Evolutionary conservation across 2,113 vertebrate genomes (phyloP), one percentile per base, ranked within the genome.

Genomic region (Castor canadensis): DNA sequence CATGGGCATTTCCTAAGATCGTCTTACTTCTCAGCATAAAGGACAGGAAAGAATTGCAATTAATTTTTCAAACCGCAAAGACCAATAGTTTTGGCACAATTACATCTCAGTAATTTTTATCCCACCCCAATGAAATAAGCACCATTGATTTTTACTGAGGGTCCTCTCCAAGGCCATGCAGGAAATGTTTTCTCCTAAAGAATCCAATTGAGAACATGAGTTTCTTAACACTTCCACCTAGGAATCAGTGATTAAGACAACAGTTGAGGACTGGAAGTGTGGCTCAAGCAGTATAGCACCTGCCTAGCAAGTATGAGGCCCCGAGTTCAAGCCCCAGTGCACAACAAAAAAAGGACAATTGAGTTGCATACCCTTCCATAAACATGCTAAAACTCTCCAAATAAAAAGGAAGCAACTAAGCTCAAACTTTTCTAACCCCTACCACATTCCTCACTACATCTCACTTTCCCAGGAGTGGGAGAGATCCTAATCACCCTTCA

Each of bases 1-100:
- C 98, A 90, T 98, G 98, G 88, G 98, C 93, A 35, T 98, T 98
- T 98, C 99, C 99, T 98, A 99, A 98, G 96, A 99, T 98, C 73
- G 98, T 99, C 95, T 99, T 99, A 93, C 99, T 99, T 98, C 99
- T 99, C 98, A 64, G 97, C 82, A 96, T 1, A 97, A 95, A 95
- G 84, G 69, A 98, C 62, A 98, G 87, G 98, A 98, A 98, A 87
- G 60, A 93, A 80, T 9, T 8, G 82, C 84, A 98, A 95, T 98
- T 98, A 97, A 94, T 87, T 97, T 97, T 88, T 97, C 79, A 94
- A 96, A 80, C 19, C 43, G 2, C 69, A 95, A 66, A 85, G 47
- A n/a, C 13, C 0, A 19, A 60, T 60, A 49, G 83, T 66, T 96
- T 72, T 52, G 49, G 67, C 0, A 8, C 45, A 95, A 58, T 62